These are phyloP conservation scores for Epinotia bilunana DNA, from an alignment of 2,888 invertebrate species.

Conservation along the genomic window DNA sequence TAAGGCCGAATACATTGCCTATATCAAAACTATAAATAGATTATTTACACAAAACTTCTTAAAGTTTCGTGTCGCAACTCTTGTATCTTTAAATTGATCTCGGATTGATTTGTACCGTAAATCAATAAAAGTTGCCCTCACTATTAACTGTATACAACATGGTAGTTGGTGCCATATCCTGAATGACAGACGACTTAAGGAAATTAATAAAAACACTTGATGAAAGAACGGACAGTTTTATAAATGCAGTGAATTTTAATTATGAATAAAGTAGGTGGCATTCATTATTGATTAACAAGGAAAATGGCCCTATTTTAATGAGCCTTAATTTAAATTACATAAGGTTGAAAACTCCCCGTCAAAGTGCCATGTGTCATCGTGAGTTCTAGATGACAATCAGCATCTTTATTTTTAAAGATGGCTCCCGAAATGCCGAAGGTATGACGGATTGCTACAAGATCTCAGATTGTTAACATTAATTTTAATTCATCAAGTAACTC, in stretches of 20 bases:
- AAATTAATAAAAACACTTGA: constrained; percentile 37
- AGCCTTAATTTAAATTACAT: not conserved
- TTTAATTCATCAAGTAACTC: constrained; percentile 34
- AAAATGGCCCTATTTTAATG: not conserved
- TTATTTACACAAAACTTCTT: not conserved
- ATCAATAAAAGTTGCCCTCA: constrained; percentile 27
- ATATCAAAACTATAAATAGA: not conserved
- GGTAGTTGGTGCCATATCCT: constrained; percentile 25
- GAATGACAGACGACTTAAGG: constrained; percentile 27
- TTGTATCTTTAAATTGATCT: constrained; percentile 32
- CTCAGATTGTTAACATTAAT: constrained; percentile 37
- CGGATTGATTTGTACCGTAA: constrained; percentile 17
- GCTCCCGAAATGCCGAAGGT: constrained; percentile 34
- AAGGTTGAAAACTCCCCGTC: constrained; percentile 4
- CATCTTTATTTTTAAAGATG: constrained; percentile 34
- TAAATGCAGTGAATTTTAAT: constrained; percentile 42
- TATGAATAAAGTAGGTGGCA: constrained; percentile 39
- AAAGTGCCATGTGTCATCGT: constrained; percentile 4
- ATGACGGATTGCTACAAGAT: constrained; percentile 37
- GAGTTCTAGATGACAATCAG: constrained; percentile 36
- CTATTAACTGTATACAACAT: constrained; percentile 26
- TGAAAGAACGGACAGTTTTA: constrained; percentile 36
- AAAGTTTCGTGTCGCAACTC: not conserved
- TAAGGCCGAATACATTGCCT: not conserved
- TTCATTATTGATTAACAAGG: constrained; percentile 36